Conservation (phyloP, 2,888 invertebrate genomes). For the Leptinotarsa rubiginosa region DNA sequence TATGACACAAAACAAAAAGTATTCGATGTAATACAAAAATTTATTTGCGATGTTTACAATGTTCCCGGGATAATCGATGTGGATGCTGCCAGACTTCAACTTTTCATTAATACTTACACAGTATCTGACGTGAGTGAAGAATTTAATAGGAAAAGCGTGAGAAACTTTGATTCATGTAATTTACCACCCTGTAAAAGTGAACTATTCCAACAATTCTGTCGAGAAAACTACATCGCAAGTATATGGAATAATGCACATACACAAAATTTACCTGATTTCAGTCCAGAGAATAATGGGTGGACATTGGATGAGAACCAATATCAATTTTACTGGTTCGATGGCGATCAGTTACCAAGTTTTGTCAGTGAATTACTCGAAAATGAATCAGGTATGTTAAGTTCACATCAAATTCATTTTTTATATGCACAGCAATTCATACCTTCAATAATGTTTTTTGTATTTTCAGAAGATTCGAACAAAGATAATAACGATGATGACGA, state of each 20-base stretch:
- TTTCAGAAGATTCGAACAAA: slow-evolving; percentile 30
- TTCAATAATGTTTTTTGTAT: slow-evolving; percentile 28
- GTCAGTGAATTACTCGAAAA: slow-evolving; percentile 12
- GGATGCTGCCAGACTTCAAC: slow-evolving; percentile 42
- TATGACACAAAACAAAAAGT: slow-evolving; percentile 25
- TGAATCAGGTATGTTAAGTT: slow-evolving; percentile 20
- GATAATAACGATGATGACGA: slow-evolving; percentile 25
- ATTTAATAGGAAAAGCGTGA: slow-evolving; percentile 29
- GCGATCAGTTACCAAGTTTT: slow-evolving; percentile 1
- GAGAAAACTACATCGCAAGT: too few relatives aligned
- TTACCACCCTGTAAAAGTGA: too few relatives aligned
- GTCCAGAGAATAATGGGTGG: too few relatives aligned
- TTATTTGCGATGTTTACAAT: slow-evolving; percentile 44
- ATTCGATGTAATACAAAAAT: slow-evolving; percentile 34
- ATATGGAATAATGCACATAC: too few relatives aligned
- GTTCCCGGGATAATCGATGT: slow-evolving; percentile 53
- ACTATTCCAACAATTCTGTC: too few relatives aligned
- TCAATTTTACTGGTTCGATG: slow-evolving; percentile 8
- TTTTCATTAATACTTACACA: slow-evolving; percentile 45
- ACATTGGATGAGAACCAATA: slow-evolving; percentile 37
- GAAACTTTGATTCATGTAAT: too few relatives aligned
- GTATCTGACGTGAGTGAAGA: slow-evolving; percentile 40
- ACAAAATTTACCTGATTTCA: too few relatives aligned
- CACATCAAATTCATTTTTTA: slow-evolving; percentile 15
- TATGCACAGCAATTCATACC: slow-evolving; percentile 6